phyloP scores from a whole-genome alignment of 1,140 invertebrate species.

The Listronotus bonariensis region DNA sequence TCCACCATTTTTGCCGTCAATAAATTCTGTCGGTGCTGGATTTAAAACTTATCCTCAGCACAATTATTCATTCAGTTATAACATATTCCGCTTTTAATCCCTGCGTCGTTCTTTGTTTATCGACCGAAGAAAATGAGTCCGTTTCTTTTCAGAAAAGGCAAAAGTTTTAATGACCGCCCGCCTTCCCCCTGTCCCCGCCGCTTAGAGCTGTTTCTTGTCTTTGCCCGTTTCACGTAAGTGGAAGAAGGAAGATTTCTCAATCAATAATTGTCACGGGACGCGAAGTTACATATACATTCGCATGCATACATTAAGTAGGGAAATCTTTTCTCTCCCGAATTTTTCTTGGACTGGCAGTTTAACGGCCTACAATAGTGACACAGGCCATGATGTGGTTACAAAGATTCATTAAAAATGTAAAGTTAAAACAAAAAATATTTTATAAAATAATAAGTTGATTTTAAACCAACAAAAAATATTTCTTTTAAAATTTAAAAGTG shows the following conservation, averaged over 20 bases:
- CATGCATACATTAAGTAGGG: slow-evolving; percentile 35
- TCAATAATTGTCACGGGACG: slow-evolving; percentile 55
- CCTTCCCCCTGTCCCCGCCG: slow-evolving; percentile 21
- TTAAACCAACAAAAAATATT: too few relatives aligned
- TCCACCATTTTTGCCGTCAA: slow-evolving; percentile 4
- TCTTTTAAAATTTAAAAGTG: too few relatives aligned
- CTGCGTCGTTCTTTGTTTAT: slow-evolving; percentile 51
- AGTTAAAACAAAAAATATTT: too few relatives aligned
- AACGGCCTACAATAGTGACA: too few relatives aligned
- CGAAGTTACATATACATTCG: slow-evolving; percentile 38
- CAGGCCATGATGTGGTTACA: too few relatives aligned
- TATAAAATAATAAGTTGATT: too few relatives aligned
- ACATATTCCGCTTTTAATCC: slow-evolving; percentile 56
- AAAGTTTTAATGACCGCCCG: slow-evolving; percentile 55
- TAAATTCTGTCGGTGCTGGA: slow-evolving; percentile 42
- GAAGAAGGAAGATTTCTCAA: slow-evolving; percentile 53
- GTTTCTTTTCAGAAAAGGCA: slow-evolving; percentile 49
- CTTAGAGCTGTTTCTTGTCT: slow-evolving; percentile 45
- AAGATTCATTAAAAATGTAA: too few relatives aligned
- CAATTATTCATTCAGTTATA: slow-evolving; percentile 56
- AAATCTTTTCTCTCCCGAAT: slow-evolving; percentile 20
- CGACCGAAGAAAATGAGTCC: slow-evolving; percentile 49
- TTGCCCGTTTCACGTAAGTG: slow-evolving; percentile 52
- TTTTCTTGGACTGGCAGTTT: slow-evolving; percentile 4
- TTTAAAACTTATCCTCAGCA: slow-evolving; percentile 54